Evolutionary conservation across 2,888 invertebrate species (phyloP).

Genomic region (Trachelus stipa): DNA sequence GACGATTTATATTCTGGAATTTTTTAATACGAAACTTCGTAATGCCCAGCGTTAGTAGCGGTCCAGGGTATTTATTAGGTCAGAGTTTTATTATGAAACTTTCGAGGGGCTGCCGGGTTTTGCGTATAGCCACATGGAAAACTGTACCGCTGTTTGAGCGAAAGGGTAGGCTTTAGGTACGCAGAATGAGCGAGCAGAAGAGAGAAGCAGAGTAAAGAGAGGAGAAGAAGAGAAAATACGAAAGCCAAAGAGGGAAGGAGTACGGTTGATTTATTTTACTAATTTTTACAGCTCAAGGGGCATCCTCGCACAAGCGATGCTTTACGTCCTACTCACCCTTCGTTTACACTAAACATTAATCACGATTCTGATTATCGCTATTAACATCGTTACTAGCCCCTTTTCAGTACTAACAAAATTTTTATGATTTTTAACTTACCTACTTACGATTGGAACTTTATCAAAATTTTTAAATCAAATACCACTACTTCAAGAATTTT

Average conservation of each 20-base stretch:
- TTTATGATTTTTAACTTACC: background rate
- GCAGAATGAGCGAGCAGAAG: background rate
- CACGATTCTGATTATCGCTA: background rate
- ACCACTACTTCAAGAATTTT: no score
- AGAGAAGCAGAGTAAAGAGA: background rate
- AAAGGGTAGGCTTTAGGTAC: background rate
- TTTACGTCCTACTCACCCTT: background rate
- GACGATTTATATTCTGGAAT: constrained; percentile 10
- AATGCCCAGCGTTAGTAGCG: background rate
- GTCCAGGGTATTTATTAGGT: constrained; percentile 9
- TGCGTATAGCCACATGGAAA: background rate
- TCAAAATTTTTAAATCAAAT: background rate
- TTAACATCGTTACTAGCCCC: background rate
- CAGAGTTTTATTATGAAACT: constrained; percentile 8
- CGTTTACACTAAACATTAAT: background rate
- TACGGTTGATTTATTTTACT: constrained; percentile 1
- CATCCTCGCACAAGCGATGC: background rate
- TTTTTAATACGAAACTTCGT: constrained; percentile 9
- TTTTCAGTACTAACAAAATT: background rate
- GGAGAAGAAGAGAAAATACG: background rate
- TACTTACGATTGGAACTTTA: background rate
- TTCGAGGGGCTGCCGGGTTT: background rate
- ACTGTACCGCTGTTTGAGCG: background rate
- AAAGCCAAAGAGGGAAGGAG: background rate
- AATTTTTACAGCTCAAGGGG: constrained; percentile 6